Percentiles rank a stretch among this genome's conserved stretches.
These are phyloP conservation scores for Stomatorhinus walkeri DNA, from an alignment of 2,797 vertebrate species.

Conservation along the genomic window DNA sequence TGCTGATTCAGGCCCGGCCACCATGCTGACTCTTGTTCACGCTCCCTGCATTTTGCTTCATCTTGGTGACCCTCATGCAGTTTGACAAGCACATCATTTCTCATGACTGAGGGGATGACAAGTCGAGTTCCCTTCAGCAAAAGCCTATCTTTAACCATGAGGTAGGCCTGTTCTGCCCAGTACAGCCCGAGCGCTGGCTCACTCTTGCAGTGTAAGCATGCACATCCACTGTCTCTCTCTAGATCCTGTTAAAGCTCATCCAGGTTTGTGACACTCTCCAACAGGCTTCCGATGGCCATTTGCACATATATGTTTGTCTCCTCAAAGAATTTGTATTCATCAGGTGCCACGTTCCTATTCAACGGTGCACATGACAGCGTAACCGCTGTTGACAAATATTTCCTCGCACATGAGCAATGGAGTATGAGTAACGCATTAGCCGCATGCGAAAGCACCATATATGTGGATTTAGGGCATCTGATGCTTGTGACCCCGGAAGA, in stretches of 20 bases:
- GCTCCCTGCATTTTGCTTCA: background rate
- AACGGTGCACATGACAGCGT: slow-evolving; percentile 14
- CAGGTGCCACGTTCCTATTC: background rate
- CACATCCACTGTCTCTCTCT: background rate
- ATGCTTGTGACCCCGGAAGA: slow-evolving; percentile 14
- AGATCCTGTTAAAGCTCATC: background rate
- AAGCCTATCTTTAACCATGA: background rate
- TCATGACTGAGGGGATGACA: background rate
- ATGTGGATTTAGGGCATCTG: slow-evolving; percentile 2
- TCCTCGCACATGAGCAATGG: slow-evolving; percentile 22
- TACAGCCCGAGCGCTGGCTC: background rate
- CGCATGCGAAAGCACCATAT: slow-evolving; percentile 19
- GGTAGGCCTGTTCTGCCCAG: background rate
- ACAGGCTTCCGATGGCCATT: background rate
- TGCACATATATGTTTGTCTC: background rate
- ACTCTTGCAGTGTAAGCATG: background rate
- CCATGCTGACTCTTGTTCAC: background rate
- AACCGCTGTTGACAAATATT: slow-evolving; percentile 18
- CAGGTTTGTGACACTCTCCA: background rate
- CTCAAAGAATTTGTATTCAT: background rate
- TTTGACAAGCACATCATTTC: background rate
- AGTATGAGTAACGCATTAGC: slow-evolving; percentile 21
- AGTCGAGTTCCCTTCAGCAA: background rate
- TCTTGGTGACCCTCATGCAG: background rate
- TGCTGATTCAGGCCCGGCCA: background rate